phyloP scores from a whole-genome alignment of 2,113 vertebrate species.

The Gambusia holbrooki region DNA sequence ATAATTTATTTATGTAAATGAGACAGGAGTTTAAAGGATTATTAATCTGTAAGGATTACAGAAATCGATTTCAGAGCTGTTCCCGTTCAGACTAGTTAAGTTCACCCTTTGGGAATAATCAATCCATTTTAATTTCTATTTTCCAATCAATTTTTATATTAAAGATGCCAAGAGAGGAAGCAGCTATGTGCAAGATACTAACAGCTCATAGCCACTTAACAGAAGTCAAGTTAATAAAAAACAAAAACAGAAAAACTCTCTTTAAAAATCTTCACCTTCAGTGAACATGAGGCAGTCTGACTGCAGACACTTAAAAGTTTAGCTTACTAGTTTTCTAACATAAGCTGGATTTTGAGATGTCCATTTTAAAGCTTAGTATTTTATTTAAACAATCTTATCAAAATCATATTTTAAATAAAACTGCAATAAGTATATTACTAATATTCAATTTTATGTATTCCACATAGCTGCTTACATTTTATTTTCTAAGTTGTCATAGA shows the following conservation, averaged over 20 bases:
- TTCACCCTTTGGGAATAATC: neutral
- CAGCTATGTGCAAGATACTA: neutral
- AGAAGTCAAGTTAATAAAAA: neutral
- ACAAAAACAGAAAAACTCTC: neutral
- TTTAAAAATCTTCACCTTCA: too few relatives aligned
- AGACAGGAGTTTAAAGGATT: neutral
- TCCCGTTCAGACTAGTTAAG: neutral
- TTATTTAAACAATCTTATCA: too few relatives aligned
- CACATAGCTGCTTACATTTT: neutral
- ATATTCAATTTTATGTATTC: neutral
- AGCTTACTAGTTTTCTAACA: too few relatives aligned
- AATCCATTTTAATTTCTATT: neutral
- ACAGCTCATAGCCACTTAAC: neutral
- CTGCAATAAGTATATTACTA: neutral
- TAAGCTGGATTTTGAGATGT: too few relatives aligned
- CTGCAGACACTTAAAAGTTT: too few relatives aligned
- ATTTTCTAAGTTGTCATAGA: too few relatives aligned
- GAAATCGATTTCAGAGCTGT: neutral
- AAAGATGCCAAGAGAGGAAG: neutral
- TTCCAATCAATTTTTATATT: neutral
- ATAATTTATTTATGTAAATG: too few relatives aligned
- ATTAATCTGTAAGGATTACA: neutral
- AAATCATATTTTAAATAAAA: neutral
- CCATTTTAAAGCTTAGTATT: too few relatives aligned
- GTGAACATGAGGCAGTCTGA: too few relatives aligned